A percentile compares a stretch with the other conserved stretches of the same genome.
phyloP scores from a whole-genome alignment of 2,113 vertebrate species.

The Erinaceus europaeus region DNA sequence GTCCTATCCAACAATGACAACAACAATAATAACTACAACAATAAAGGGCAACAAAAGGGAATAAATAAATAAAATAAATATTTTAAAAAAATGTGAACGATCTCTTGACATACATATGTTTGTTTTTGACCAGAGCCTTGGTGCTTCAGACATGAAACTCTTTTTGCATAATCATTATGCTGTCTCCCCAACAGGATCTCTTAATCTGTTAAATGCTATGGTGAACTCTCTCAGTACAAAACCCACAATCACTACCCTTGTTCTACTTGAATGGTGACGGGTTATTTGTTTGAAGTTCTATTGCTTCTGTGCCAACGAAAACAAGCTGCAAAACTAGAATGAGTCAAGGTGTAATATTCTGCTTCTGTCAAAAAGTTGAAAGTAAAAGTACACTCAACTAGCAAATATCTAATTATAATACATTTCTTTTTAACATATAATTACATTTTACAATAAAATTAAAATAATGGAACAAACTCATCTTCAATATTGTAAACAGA shows the following conservation, averaged over 20 bases:
- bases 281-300: not conserved
- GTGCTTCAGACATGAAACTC: too few species aligned
- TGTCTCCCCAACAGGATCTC: too few species aligned
- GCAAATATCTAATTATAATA: not conserved
- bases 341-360: not conserved
- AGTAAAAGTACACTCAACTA: not conserved
- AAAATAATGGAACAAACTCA: not conserved
- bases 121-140: too few species aligned
- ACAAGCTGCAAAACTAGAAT: not conserved
- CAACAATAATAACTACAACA: too few species aligned
- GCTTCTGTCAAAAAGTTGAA: not conserved
- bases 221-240: not conserved
- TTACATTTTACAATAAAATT: not conserved
- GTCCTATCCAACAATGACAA: too few species aligned
- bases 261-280: not conserved
- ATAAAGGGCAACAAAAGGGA: too few species aligned
- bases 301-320: not conserved
- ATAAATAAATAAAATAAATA: too few species aligned
- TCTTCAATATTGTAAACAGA: not conserved
- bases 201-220: not conserved
- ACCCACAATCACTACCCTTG: not conserved
- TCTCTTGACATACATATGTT: too few species aligned
- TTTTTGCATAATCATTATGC: too few species aligned
- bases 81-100: too few species aligned
- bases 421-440: not conserved